Percentiles rank a stretch among this genome's conserved stretches.
Evolutionary conservation across 2,113 vertebrate genomes (phyloP).

Genomic region (Psettodes erumei): DNA sequence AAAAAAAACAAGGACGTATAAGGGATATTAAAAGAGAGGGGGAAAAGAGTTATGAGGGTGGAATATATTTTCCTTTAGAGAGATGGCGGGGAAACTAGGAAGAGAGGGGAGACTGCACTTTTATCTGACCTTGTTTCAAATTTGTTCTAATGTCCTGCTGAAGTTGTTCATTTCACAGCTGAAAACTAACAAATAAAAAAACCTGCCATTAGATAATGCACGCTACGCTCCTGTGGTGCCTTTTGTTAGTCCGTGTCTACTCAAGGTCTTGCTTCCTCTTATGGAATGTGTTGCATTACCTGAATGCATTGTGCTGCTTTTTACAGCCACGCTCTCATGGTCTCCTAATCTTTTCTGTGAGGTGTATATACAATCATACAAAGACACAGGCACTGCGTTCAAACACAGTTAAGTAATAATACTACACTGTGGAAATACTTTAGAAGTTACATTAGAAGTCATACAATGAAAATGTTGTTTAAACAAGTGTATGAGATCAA

Average conservation of each 20-base stretch:
- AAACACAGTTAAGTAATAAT: not conserved
- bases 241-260: conserved; percentile 43
- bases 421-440: not conserved
- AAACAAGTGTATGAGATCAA: not conserved
- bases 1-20: conserved; percentile 50
- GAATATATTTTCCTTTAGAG: conserved; percentile 48
- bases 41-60: conserved; percentile 37
- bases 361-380: not conserved
- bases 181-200: conserved; percentile 63
- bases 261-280: conserved; percentile 47
- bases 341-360: not conserved
- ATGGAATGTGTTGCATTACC: conserved; percentile 38
- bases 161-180: conserved; percentile 61
- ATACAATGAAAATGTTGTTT: not conserved
- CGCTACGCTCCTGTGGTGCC: not conserved
- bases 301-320: conserved; percentile 18
- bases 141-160: conserved; percentile 38
- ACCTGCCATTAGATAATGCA: conserved; percentile 38
- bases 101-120: conserved; percentile 36
- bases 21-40: conserved; percentile 53
- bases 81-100: conserved; percentile 12
- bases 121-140: conserved; percentile 62
- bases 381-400: not conserved
- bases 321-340: not conserved
- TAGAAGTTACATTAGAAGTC: not conserved